Percentiles rank a stretch among this genome's conserved stretches.
phyloP scores from a whole-genome alignment of 2,113 vertebrate species.

The Asarcornis scutulata region DNA sequence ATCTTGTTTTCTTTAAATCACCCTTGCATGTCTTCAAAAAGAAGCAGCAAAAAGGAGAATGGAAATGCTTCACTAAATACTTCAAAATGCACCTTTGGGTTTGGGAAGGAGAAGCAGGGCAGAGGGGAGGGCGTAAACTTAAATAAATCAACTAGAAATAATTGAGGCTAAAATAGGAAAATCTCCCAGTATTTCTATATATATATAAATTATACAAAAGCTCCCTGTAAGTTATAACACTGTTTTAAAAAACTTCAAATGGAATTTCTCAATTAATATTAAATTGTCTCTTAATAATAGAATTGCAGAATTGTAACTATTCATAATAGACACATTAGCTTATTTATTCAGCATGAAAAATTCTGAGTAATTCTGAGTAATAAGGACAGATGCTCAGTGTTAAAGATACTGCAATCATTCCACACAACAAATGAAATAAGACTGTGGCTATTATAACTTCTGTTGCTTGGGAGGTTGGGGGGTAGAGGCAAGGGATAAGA shows the following conservation, averaged over 20 bases:
- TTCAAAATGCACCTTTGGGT: neutral
- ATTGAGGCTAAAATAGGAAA: neutral
- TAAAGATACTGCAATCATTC: neutral
- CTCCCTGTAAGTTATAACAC: neutral
- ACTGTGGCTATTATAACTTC: neutral
- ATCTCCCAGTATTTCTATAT: neutral
- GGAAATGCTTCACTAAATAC: neutral
- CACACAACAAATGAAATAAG: neutral
- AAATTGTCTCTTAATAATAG: conserved; percentile 20
- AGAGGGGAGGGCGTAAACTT: neutral
- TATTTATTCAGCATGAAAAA: conserved; percentile 50
- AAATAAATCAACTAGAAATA: neutral
- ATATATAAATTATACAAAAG: neutral
- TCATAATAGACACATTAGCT: conserved; percentile 33
- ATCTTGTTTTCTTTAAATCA: neutral
- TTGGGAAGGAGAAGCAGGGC: neutral
- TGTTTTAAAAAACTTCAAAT: neutral
- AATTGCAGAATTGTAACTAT: neutral
- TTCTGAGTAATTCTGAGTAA: no score
- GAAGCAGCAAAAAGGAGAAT: neutral
- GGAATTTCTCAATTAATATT: conserved; percentile 30
- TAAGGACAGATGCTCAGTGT: neutral
- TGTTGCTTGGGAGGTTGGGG: neutral
- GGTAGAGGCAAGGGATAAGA: neutral
- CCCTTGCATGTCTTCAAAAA: neutral